Evolutionary conservation across 2,797 vertebrate species (phyloP).

Genomic region (Oreortyx pictus): DNA sequence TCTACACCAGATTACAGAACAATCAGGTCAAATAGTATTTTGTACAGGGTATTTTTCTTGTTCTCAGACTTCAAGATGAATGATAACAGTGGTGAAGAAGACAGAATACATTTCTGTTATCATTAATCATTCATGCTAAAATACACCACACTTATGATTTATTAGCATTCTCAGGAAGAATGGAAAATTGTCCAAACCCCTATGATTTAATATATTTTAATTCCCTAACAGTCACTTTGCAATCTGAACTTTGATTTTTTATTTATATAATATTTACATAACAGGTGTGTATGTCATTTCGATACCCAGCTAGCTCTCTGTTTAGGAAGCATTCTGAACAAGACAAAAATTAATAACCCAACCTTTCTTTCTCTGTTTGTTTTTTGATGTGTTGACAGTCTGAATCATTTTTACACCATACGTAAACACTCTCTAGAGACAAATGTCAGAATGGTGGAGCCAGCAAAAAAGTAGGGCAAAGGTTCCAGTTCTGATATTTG

Average conservation of each 20-base stretch:
- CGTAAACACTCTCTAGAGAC: neutral
- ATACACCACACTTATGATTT: neutral
- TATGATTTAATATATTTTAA: neutral
- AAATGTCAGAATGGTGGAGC: neutral
- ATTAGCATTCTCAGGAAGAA: neutral
- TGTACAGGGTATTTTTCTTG: neutral
- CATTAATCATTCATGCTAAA: neutral
- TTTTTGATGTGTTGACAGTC: conserved; percentile 15
- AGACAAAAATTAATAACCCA: neutral
- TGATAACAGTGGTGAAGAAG: neutral
- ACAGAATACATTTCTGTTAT: neutral
- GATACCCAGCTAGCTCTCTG: neutral
- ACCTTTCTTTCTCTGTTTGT: neutral
- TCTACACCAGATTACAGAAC: fast-evolving
- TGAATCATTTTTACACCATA: neutral
- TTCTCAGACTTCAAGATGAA: neutral
- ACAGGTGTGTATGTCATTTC: neutral
- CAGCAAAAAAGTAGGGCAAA: neutral
- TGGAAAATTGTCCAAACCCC: neutral
- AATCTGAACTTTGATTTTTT: neutral
- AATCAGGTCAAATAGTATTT: neutral
- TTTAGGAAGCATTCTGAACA: neutral
- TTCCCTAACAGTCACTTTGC: neutral
- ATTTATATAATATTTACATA: neutral
- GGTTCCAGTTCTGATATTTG: neutral